Conservation (phyloP, 1,140 invertebrate genomes). For the Drosophila malerkotliana region DNA sequence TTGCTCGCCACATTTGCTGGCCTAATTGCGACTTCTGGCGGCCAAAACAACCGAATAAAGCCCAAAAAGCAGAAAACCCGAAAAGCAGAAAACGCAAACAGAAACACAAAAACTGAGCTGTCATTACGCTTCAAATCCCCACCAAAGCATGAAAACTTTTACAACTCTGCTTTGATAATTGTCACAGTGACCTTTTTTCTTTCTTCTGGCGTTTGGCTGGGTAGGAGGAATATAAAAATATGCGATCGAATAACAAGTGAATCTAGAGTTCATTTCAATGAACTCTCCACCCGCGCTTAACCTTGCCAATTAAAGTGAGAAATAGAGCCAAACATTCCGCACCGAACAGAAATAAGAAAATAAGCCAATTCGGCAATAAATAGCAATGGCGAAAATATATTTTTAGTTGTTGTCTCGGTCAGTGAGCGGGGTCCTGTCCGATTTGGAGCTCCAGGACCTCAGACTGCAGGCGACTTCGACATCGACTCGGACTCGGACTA, state of each 20-base stretch:
- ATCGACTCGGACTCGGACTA: constrained; percentile 16
- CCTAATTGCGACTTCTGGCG: constrained; percentile 70
- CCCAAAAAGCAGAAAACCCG: constrained; percentile 28
- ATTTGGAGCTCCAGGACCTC: constrained; percentile 26
- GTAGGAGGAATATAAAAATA: constrained; percentile 5
- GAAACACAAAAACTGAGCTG: constrained; percentile 21
- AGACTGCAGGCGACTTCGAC: constrained; percentile 40
- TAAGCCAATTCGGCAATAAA: constrained; percentile 67
- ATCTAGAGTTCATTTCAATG: constrained; percentile 46
- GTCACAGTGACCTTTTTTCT: constrained; percentile 60
- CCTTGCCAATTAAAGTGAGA: constrained; percentile 79
- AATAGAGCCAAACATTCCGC: constrained; percentile 50
- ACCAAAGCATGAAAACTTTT: constrained; percentile 34
- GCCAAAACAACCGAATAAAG: constrained; percentile 20
- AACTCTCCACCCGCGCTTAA: constrained; percentile 56
- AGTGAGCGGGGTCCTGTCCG: constrained; percentile 31
- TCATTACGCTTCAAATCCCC: constrained; percentile 35
- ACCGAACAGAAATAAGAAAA: constrained; percentile 21
- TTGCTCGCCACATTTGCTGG: constrained; percentile 63
- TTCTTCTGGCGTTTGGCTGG: neutral
- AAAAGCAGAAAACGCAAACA: constrained; percentile 18
- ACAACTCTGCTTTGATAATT: constrained; percentile 54
- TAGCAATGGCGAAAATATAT: constrained; percentile 50
- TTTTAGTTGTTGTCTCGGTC: constrained; percentile 54
- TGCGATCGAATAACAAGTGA: constrained; percentile 50